Evolutionary conservation across 1,140 invertebrate species (phyloP).

Genomic region (Neodiprion virginianus): DNA sequence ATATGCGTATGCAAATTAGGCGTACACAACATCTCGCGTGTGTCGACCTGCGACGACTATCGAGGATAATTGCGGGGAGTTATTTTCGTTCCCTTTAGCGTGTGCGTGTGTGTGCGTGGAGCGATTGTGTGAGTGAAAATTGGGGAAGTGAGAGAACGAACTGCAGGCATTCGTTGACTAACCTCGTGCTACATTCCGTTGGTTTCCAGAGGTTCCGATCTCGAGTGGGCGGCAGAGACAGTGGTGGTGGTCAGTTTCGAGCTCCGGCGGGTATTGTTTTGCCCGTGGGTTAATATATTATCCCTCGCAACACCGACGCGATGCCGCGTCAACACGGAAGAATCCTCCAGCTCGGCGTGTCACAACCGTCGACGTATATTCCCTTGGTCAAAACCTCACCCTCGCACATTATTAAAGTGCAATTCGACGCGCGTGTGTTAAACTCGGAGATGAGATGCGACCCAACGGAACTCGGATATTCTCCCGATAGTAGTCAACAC

Average conservation of each 20-base stretch:
- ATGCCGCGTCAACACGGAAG: not conserved
- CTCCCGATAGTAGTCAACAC: not conserved
- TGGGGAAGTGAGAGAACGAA: too few relatives aligned
- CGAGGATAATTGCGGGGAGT: too few relatives aligned
- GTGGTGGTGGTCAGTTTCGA: too few relatives aligned
- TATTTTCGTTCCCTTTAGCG: too few relatives aligned
- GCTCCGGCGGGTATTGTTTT: not conserved
- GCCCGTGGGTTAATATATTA: not conserved
- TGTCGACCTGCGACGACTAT: too few relatives aligned
- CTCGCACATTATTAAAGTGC: not conserved
- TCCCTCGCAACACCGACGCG: not conserved
- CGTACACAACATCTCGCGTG: too few relatives aligned
- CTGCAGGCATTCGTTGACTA: conserved; percentile 30
- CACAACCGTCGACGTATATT: not conserved
- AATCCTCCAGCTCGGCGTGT: not conserved
- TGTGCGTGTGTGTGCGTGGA: too few relatives aligned
- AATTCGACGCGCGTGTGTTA: too few relatives aligned
- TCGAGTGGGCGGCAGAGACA: not conserved
- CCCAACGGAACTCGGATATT: not conserved
- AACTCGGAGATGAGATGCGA: too few relatives aligned
- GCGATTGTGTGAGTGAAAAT: too few relatives aligned
- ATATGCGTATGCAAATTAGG: too few relatives aligned
- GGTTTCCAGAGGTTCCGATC: conserved; percentile 24
- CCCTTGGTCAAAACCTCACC: not conserved
- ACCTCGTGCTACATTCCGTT: conserved; percentile 57